Evolutionary conservation across 2,888 invertebrate species (phyloP), one percentile per base, ranked within the genome.

Genomic region (Tenthredo notha): DNA sequence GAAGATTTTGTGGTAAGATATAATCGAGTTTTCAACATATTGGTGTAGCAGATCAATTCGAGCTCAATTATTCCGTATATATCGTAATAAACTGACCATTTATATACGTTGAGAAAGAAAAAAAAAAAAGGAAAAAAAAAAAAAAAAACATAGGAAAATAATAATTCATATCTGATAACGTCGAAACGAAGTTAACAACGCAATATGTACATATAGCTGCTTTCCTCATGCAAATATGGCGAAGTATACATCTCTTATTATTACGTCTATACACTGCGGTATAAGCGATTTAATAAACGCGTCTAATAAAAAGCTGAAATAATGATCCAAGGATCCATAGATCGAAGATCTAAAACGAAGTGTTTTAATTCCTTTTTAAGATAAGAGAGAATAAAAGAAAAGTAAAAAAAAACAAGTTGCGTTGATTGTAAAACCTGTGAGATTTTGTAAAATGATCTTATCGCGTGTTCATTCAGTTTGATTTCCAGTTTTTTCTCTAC

Each of bases 101-200:
- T 37, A 37, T 21, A 58, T n/a, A n/a, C 21, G 15, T 21, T 15
- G 47, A 15, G 1, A 47, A 47, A 33, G 40, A 33, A 25, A 15
- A 25, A 25, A 25, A 75, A 37, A 18, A 9, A n/a, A 43, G 12
- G 18, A 75, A 21, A 18, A 9, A n/a, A 43, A 7, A 37, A 37
- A 40, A 7, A 85, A 43, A 9, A 2, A 77, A 18, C 43, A n/a
- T n/a, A 82, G 84, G 21, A 40, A n/a, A 40, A 40, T 72, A 21
- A 40, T 21, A 43, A 21, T 74, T 10, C 21, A 43, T 43, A 74
- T 74, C 72, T n/a, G 72, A 74, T 74, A 74, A 74, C 6, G 43
- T 33, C 61, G 29, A 18, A 15, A 10, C 40, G 10, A 37, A 37
- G 10, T 40, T 40, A 10, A 72, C 33, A 72, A 72, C 72, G 72